A percentile compares a stretch with the other conserved stretches of the same genome.
These are phyloP conservation scores for Rhinoderma darwinii DNA, from an alignment of 2,113 vertebrate species.

Conservation along the genomic window DNA sequence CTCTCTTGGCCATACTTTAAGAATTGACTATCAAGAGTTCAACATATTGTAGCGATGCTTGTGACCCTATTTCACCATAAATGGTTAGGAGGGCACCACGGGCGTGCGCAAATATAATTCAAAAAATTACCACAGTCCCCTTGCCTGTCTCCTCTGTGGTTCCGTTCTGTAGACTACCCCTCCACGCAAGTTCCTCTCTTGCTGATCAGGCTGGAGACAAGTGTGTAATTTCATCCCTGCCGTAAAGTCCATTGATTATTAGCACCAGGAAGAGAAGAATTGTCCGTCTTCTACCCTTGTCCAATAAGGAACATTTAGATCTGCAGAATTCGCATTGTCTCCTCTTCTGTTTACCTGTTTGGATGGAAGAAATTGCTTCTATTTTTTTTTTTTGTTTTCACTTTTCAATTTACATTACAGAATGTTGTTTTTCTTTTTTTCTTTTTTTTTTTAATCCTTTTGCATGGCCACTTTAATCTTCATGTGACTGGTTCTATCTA, in stretches of 20 bases:
- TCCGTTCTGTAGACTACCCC: not conserved
- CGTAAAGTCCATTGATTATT: constrained; percentile 22
- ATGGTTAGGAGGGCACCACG: not conserved
- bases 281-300: not conserved
- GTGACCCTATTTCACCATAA: not conserved
- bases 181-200: constrained; percentile 17
- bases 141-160: not conserved
- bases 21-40: too few relatives aligned
- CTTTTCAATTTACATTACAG: constrained; percentile 20
- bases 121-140: not conserved
- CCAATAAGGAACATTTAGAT: constrained; percentile 21
- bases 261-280: constrained; percentile 2
- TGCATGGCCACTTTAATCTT: constrained; percentile 38
- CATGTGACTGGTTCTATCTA: constrained; percentile 25
- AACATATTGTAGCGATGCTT: too few relatives aligned
- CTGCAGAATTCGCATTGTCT: not conserved
- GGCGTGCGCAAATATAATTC: not conserved
- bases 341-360: not conserved
- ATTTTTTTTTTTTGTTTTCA: not conserved
- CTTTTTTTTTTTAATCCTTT: constrained; percentile 37
- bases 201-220: constrained; percentile 8
- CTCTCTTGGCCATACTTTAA: too few relatives aligned
- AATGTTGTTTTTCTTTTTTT: not conserved
- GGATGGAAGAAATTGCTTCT: not conserved
- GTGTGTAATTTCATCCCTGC: constrained; percentile 34